phyloP scores from a whole-genome alignment of 2,797 vertebrate genomes.

The Liparis tanakae region DNA sequence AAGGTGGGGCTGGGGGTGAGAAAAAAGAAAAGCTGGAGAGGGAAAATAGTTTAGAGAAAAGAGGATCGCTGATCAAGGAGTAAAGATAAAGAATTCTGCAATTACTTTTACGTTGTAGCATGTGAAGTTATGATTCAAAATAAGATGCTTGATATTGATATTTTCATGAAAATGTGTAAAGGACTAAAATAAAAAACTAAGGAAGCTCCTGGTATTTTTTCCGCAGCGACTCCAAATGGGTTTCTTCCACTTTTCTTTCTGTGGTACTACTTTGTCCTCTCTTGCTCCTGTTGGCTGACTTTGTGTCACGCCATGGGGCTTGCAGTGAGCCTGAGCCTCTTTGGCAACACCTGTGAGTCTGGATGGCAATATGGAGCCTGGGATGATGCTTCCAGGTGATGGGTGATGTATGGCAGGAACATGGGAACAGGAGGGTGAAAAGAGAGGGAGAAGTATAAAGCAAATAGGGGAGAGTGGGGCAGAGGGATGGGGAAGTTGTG shows the following conservation, averaged over 20 bases:
- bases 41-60: conserved; percentile 7
- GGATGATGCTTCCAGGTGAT: conserved; percentile 51
- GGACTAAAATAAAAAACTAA: conserved; percentile 4
- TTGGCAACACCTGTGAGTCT: conserved; percentile 65
- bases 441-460: conserved; percentile 19
- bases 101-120: conserved; percentile 5
- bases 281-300: conserved; percentile 76
- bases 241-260: conserved; percentile 27
- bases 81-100: neutral
- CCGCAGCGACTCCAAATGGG: too few relatives aligned
- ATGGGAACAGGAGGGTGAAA: conserved; percentile 1
- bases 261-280: conserved; percentile 24
- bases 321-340: conserved; percentile 64
- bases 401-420: conserved; percentile 44
- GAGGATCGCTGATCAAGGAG: conserved; percentile 3
- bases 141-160: neutral
- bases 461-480: conserved; percentile 27
- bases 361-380: conserved; percentile 61
- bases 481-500: conserved; percentile 55
- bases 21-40: conserved; percentile 7
- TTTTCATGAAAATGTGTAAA: neutral
- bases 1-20: conserved; percentile 26
- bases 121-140: neutral
- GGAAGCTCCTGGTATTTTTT: too few relatives aligned
- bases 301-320: conserved; percentile 63